Evolutionary conservation across 1,140 invertebrate genomes (phyloP).

Genomic region (Papilio xuthus): DNA sequence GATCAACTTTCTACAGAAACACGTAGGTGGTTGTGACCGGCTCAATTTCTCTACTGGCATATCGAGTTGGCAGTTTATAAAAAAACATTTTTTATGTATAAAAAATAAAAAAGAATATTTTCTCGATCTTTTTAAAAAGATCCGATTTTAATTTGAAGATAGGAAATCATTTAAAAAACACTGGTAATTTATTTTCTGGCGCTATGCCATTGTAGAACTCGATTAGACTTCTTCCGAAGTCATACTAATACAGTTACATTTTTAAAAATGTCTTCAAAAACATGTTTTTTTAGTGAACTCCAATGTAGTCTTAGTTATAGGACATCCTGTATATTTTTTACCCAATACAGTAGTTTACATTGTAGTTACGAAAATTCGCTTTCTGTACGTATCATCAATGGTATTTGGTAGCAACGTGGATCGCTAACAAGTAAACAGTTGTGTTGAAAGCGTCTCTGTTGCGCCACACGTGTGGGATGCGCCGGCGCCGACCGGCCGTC

Average conservation of each 20-base stretch:
- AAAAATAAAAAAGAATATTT: not conserved
- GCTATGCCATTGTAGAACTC: not conserved
- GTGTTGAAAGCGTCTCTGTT: constrained; percentile 75
- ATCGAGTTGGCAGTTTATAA: constrained; percentile 38
- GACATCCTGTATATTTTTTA: not conserved
- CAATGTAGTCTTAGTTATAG: not conserved
- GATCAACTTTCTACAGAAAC: constrained; percentile 75
- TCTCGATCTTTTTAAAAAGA: not conserved
- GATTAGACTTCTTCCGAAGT: not conserved
- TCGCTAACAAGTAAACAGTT: constrained; percentile 70
- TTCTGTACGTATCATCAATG: constrained; percentile 61
- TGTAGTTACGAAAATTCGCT: constrained; percentile 58
- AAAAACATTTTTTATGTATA: not conserved
- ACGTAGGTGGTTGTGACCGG: constrained; percentile 59
- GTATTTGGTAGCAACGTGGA: constrained; percentile 46
- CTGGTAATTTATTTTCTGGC: not conserved
- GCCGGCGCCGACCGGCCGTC: constrained; percentile 67
- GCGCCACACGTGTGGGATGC: constrained; percentile 78
- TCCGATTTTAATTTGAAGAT: not conserved
- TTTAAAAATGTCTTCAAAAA: too few species aligned
- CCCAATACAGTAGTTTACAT: not conserved
- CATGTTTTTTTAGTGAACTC: too few species aligned
- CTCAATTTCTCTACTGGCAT: constrained; percentile 47
- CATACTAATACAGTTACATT: not conserved
- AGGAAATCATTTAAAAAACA: not conserved